These are phyloP conservation scores for Artemia sinica DNA, from an alignment of 2,888 invertebrate genomes.

Conservation along the genomic window DNA sequence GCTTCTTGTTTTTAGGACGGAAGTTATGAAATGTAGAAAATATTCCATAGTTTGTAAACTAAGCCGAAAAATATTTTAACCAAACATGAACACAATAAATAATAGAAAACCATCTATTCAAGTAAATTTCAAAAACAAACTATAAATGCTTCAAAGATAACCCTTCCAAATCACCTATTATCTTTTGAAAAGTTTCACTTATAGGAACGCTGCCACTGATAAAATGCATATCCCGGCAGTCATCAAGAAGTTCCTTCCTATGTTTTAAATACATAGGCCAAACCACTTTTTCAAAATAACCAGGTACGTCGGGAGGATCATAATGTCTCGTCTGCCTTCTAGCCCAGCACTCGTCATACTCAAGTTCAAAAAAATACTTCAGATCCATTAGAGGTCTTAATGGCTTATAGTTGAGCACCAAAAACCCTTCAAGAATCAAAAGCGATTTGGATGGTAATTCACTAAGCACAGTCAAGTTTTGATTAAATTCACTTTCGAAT, in stretches of 20 bases:
- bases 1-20: too few relatives aligned
- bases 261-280: constrained; percentile 60
- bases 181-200: too few relatives aligned
- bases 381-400: constrained; percentile 47
- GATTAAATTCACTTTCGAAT: constrained; percentile 31
- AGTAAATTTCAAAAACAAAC: too few relatives aligned
- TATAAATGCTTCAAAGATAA: too few relatives aligned
- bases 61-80: too few relatives aligned
- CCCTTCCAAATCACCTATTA: too few relatives aligned
- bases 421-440: constrained; percentile 57
- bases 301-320: constrained; percentile 65
- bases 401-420: constrained; percentile 50
- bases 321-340: constrained; percentile 46
- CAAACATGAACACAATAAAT: too few relatives aligned
- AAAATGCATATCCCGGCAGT: constrained; percentile 1
- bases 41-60: too few relatives aligned
- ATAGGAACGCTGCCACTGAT: too few relatives aligned
- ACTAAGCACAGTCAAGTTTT: constrained; percentile 26
- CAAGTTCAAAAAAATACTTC: constrained; percentile 54
- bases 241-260: constrained; percentile 26
- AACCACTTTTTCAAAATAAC: constrained; percentile 72
- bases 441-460: constrained; percentile 32
- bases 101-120: too few relatives aligned
- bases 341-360: constrained; percentile 45
- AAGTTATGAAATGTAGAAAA: too few relatives aligned